A percentile compares a stretch with the other conserved stretches of the same genome.
phyloP scores from a whole-genome alignment of 1,140 invertebrate species.

The Drosophila grimshawi region DNA sequence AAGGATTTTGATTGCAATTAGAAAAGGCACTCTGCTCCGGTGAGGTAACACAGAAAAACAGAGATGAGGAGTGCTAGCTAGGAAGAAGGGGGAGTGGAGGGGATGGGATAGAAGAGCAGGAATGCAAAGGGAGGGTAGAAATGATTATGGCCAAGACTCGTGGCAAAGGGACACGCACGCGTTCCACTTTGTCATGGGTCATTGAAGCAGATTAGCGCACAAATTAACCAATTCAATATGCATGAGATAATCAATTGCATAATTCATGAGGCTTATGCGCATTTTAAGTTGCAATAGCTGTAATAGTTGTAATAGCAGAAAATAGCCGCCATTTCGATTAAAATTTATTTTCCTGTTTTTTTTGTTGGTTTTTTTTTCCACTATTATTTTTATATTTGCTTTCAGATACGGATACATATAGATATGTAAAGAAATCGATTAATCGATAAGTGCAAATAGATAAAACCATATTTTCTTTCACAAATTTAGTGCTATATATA shows the following conservation, averaged over 20 bases:
- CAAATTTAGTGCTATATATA: too few species aligned
- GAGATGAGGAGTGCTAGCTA: not conserved
- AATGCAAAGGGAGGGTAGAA: not conserved
- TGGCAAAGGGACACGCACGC: not conserved
- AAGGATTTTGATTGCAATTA: slow-evolving; percentile 78
- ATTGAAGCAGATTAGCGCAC: slow-evolving; percentile 57
- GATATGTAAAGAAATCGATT: too few species aligned
- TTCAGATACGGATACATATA: too few species aligned
- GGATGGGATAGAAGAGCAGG: not conserved
- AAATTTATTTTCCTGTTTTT: not conserved
- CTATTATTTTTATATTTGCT: too few species aligned
- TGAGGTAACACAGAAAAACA: not conserved
- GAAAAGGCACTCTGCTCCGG: slow-evolving; percentile 70
- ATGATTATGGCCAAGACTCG: not conserved
- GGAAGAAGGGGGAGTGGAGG: not conserved
- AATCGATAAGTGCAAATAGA: too few species aligned
- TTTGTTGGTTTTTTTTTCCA: slow-evolving; percentile 7
- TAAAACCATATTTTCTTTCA: too few species aligned
- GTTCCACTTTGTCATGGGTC: slow-evolving; percentile 9
- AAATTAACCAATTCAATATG: slow-evolving; percentile 76
- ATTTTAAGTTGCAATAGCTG: slow-evolving; percentile 17
- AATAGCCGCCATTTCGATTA: slow-evolving; percentile 21
- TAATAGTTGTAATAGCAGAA: not conserved
- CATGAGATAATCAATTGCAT: slow-evolving; percentile 52
- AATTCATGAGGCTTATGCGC: slow-evolving; percentile 54